A percentile compares a stretch with the other conserved stretches of the same genome.
phyloP scores from a whole-genome alignment of 2,888 invertebrate genomes.

The Beris chalybata region DNA sequence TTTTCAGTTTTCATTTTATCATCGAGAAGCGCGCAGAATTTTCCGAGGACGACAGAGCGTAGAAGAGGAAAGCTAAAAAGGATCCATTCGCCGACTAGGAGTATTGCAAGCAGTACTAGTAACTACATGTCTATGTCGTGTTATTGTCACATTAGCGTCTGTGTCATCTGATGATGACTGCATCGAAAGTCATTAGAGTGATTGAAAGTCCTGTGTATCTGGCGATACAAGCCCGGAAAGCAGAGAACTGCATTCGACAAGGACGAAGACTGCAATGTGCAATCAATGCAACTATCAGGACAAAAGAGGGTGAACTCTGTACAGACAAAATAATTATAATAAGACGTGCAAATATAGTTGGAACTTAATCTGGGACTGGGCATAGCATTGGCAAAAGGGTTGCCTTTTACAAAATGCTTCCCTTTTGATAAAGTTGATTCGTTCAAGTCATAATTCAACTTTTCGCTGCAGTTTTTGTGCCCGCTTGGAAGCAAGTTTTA shows the following conservation, averaged over 20 bases:
- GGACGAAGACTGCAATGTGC: not conserved
- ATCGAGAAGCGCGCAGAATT: not conserved
- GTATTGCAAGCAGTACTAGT: conserved; percentile 21
- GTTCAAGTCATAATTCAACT: too few species aligned
- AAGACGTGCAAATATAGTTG: too few species aligned
- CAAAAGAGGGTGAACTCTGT: too few species aligned
- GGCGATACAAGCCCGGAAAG: not conserved
- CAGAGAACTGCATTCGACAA: conserved; percentile 16
- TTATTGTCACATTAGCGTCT: conserved; percentile 36
- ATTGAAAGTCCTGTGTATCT: conserved; percentile 19
- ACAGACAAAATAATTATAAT: too few species aligned
- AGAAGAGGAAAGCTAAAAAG: conserved; percentile 17
- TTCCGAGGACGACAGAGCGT: not conserved
- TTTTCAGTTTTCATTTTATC: conserved; percentile 7
- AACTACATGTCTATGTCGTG: conserved; percentile 26
- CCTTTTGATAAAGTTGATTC: too few species aligned
- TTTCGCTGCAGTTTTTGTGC: too few species aligned
- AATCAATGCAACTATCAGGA: not conserved
- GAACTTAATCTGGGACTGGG: too few species aligned
- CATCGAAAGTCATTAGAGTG: conserved; percentile 34
- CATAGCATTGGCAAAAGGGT: too few species aligned
- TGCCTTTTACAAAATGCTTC: too few species aligned
- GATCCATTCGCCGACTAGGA: conserved; percentile 6
- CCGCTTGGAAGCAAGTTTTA: not conserved
- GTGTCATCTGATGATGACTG: conserved; percentile 32